phyloP scores from a whole-genome alignment of 2,797 vertebrate species.

The Sebastes minor region DNA sequence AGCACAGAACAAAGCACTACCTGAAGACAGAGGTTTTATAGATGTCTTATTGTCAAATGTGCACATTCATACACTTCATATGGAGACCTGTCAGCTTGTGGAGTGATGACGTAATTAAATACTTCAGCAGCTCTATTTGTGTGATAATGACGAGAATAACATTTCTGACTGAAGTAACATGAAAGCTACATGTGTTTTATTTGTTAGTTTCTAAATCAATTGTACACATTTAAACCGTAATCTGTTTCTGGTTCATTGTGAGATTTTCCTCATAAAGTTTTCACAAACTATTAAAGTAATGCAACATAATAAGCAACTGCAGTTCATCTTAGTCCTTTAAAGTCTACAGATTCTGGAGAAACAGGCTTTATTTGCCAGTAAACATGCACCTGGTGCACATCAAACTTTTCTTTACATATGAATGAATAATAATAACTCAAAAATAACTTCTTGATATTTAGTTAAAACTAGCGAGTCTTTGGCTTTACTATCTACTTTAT shows the following conservation, averaged over 20 bases:
- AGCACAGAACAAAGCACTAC: constrained; percentile 72
- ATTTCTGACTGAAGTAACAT: not conserved
- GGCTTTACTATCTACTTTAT: not conserved
- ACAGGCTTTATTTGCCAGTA: not conserved
- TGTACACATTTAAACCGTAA: constrained; percentile 1
- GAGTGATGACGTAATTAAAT: not conserved
- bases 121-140: constrained; percentile 16
- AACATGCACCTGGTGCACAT: not conserved
- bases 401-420: not conserved
- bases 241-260: not conserved
- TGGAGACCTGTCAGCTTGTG: constrained; percentile 1
- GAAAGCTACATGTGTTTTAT: constrained; percentile 3
- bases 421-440: not conserved
- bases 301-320: not conserved
- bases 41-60: not conserved
- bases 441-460: not conserved
- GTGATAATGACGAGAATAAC: not conserved
- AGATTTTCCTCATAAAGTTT: not conserved
- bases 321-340: not conserved
- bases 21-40: constrained; percentile 84
- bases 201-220: not conserved
- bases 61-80: not conserved
- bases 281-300: constrained; percentile 19
- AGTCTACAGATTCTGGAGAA: not conserved
- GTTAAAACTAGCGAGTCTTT: not conserved